phyloP scores from a whole-genome alignment of 2,113 vertebrate species.

The Lophura nycthemera region DNA sequence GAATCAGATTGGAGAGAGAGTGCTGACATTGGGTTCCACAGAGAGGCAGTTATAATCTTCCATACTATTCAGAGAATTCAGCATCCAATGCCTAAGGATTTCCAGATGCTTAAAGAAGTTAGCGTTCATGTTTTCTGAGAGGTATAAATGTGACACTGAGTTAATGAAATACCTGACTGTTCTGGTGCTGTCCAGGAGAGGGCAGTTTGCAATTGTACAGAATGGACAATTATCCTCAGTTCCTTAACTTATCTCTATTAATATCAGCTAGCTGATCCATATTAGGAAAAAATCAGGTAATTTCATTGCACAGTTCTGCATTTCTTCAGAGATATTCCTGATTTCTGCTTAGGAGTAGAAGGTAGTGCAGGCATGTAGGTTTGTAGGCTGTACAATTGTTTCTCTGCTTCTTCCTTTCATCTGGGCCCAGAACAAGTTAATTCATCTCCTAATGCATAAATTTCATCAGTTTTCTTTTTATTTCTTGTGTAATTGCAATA shows the following conservation, averaged over 20 bases:
- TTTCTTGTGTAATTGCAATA: background rate
- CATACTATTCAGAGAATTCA: background rate
- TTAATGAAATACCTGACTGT: background rate
- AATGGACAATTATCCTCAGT: background rate
- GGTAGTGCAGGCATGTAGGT: background rate
- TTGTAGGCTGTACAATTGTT: background rate
- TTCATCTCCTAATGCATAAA: background rate
- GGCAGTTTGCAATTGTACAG: slow-evolving; percentile 5
- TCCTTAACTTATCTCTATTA: background rate
- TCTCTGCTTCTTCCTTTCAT: background rate
- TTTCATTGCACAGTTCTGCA: background rate
- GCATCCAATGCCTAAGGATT: background rate
- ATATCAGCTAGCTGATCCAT: background rate
- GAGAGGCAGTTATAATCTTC: background rate
- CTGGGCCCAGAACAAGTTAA: background rate
- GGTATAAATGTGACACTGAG: background rate
- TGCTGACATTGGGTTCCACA: background rate
- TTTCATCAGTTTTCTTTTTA: background rate
- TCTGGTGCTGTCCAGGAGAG: slow-evolving; percentile 38
- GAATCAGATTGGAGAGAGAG: background rate
- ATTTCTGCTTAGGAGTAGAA: background rate
- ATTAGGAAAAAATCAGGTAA: background rate
- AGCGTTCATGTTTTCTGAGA: background rate
- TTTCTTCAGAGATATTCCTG: background rate
- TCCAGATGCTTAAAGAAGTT: background rate